Conservation (phyloP, 2,888 invertebrate genomes). For the Tenthredo mesomela region DNA sequence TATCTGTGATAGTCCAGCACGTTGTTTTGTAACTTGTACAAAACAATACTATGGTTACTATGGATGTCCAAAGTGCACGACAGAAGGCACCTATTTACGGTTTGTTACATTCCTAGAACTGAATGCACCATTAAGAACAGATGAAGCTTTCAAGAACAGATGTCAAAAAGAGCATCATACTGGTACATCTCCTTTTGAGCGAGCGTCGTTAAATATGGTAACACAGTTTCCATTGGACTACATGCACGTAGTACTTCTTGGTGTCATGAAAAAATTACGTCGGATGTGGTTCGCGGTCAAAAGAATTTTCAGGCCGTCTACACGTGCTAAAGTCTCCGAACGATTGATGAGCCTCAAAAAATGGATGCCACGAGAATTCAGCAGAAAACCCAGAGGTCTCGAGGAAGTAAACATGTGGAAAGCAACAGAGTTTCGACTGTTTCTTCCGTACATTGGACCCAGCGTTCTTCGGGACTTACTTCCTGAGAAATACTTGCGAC, state of each 20-base stretch:
- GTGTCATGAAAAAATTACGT: background rate
- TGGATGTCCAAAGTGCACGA: constrained; percentile 51
- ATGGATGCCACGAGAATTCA: constrained; percentile 57
- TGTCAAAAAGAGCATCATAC: constrained; percentile 12
- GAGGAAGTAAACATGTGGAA: constrained; percentile 57
- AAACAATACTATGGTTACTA: constrained; percentile 54
- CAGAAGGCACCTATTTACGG: background rate
- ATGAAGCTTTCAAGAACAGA: constrained; percentile 33
- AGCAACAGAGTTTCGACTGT: constrained; percentile 59
- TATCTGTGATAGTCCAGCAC: constrained; percentile 57
- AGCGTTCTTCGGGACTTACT: constrained; percentile 56
- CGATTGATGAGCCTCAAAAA: background rate
- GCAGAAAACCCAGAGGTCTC: constrained; percentile 57
- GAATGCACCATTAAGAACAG: constrained; percentile 47
- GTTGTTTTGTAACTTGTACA: constrained; percentile 53
- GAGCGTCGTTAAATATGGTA: constrained; percentile 15
- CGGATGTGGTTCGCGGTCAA: background rate
- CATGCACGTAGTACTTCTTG: background rate
- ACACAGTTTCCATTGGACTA: constrained; percentile 22
- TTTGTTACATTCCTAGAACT: constrained; percentile 50
- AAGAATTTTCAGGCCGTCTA: background rate
- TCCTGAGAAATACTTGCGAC: constrained; percentile 54
- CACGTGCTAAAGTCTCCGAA: background rate
- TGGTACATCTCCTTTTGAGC: constrained; percentile 27
- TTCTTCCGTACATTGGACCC: constrained; percentile 60